Percentiles rank a stretch among this genome's conserved stretches.
Evolutionary conservation across 2,797 vertebrate species (phyloP).

Genomic region (Gallinago nigripennis): DNA sequence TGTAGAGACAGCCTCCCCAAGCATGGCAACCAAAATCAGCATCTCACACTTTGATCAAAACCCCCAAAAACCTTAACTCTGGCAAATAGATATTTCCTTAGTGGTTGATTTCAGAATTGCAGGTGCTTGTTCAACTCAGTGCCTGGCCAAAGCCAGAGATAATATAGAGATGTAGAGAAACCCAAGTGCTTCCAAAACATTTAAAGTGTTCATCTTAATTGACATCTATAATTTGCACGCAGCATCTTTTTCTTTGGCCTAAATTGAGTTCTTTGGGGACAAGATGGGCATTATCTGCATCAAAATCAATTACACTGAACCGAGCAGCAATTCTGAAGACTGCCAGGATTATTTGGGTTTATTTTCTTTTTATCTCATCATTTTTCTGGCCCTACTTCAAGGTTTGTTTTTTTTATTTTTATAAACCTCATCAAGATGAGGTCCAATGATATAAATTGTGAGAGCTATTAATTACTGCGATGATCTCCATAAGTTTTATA

Average conservation of each 20-base stretch:
- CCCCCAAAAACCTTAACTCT: background rate
- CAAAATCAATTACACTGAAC: background rate
- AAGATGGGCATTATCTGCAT: background rate
- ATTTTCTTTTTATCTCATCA: background rate
- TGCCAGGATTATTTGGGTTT: background rate
- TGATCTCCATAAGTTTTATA: background rate
- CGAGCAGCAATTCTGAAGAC: background rate
- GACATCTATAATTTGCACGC: background rate
- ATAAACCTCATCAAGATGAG: background rate
- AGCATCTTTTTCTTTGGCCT: background rate
- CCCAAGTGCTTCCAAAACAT: background rate
- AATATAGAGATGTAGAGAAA: background rate
- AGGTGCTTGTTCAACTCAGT: background rate
- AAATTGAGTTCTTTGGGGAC: background rate
- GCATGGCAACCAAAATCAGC: background rate
- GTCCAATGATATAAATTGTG: background rate
- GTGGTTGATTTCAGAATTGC: background rate
- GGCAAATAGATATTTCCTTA: background rate
- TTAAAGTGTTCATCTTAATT: background rate
- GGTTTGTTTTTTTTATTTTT: background rate
- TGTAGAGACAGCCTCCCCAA: background rate
- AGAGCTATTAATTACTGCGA: constrained; percentile 18
- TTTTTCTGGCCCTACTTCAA: background rate
- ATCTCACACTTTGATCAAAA: background rate
- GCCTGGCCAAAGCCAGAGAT: background rate